Base-by-base conservation (phyloP, 2,113 vertebrate species). In the Podarcis raffonei region DNA sequence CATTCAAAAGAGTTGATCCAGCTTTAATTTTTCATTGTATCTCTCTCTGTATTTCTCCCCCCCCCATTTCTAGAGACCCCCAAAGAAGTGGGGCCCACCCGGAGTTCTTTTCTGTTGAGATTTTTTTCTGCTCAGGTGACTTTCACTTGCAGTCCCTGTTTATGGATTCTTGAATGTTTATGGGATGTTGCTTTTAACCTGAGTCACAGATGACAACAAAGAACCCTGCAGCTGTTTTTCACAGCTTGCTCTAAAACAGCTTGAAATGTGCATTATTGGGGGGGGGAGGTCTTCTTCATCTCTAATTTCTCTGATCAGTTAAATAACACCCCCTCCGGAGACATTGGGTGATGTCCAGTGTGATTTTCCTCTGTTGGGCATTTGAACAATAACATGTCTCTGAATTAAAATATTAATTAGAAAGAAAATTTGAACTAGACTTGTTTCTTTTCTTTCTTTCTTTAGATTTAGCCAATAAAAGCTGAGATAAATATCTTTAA, bases 231-330 rank as follows among this genome's bases (percentile, higher is more conserved):
- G 93, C 71, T 87, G 89, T 92, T 90, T 93, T 87, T 91, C 89
- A 82, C 83, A 39, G 81, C 78, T 92, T 6, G 16, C 7, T 83
- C 89, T 79, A 66, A 94, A 88, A 5, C 48, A 53, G 48, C 72
- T 72, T 25, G 23, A 81, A 62, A 57, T 86, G 16, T 76, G 57
- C 62, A 42, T 78, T 12, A 6, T 57, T 57, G 48, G 1, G 9
- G 48, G 48, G 48, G 48, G 42, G 9, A 48, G 48, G 48, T 53
- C 48, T 66, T 68, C 83, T 66, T 76, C 85, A 32, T 86, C 66
- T 92, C 75, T 53, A 92, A 91, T 93, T 93, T 94, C 80, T 94
- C 88, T 22, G 80, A 91, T 86, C 90, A 93, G 92, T 91, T 78
- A 93, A 92, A 92, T 77, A 68, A 68, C 85, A 74, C 78, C 91